Conservation (phyloP, 2,113 vertebrate species). For the Callocephalon fimbriatum region DNA sequence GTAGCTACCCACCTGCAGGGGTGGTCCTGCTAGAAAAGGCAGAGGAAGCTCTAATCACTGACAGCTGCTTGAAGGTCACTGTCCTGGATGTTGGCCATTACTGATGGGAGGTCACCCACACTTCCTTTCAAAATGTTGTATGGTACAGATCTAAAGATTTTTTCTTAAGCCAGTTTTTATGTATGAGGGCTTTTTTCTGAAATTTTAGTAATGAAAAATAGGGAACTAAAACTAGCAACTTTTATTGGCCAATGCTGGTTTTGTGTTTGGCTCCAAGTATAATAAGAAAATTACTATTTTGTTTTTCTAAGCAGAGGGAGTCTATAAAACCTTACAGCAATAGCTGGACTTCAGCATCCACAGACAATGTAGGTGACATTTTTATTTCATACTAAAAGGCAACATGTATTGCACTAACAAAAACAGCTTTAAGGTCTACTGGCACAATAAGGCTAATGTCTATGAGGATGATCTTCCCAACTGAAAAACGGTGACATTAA, state of each 20-base stretch:
- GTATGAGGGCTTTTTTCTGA: background rate
- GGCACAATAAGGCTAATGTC: background rate
- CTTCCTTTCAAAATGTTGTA: background rate
- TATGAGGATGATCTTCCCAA: background rate
- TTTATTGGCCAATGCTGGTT: background rate
- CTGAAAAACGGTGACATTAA: background rate
- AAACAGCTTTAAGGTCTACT: background rate
- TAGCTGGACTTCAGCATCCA: background rate
- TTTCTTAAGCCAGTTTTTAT: background rate
- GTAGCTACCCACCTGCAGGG: background rate
- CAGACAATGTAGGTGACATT: background rate
- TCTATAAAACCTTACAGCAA: background rate
- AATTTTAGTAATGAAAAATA: background rate
- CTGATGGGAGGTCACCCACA: background rate
- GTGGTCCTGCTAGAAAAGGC: background rate
- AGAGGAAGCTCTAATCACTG: background rate
- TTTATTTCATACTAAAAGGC: background rate
- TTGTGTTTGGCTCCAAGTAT: background rate
- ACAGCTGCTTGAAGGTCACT: background rate
- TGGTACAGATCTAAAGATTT: background rate
- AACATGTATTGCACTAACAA: background rate
- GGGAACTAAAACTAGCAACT: background rate
- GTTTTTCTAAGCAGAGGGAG: background rate
- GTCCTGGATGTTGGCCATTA: background rate
- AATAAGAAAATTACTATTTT: background rate